phyloP scores from a whole-genome alignment of 2,797 vertebrate genomes.

The Gastrophryne carolinensis region DNA sequence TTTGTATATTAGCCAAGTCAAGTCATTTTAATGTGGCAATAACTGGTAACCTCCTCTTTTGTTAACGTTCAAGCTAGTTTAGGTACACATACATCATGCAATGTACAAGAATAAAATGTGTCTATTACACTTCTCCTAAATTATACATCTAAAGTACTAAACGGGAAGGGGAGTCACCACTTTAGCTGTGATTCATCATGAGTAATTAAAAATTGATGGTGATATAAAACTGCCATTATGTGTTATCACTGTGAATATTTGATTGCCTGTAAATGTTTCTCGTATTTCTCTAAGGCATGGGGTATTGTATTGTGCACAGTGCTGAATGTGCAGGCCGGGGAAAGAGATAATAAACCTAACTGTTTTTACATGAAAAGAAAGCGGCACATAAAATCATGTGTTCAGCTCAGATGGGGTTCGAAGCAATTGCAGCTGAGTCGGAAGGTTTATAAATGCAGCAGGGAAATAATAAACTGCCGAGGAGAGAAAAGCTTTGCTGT shows the following conservation, averaged over 20 bases:
- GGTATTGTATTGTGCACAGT: background rate
- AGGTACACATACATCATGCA: too few relatives aligned
- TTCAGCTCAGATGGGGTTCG: background rate
- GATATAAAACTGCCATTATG: conserved; percentile 28
- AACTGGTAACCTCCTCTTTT: too few relatives aligned
- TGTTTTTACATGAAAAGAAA: background rate
- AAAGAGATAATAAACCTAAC: background rate
- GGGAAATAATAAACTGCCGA: background rate
- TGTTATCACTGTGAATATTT: conserved; percentile 33
- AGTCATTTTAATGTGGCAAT: too few relatives aligned
- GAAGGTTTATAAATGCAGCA: background rate
- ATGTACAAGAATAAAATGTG: too few relatives aligned
- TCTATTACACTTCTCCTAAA: conserved; percentile 22
- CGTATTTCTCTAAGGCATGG: background rate
- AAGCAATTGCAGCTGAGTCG: background rate
- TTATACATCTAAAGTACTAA: conserved; percentile 18
- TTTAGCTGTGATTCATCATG: background rate
- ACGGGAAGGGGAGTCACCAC: background rate
- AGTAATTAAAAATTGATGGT: conserved; percentile 38
- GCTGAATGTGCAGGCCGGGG: background rate
- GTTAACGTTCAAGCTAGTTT: too few relatives aligned
- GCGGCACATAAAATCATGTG: background rate
- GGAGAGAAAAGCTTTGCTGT: background rate
- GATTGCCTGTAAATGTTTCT: background rate
- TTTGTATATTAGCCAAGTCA: too few relatives aligned